A percentile compares a stretch with the other conserved stretches of the same genome.
Evolutionary conservation across 2,113 vertebrate genomes (phyloP).

Genomic region (Scytalopus superciliaris): DNA sequence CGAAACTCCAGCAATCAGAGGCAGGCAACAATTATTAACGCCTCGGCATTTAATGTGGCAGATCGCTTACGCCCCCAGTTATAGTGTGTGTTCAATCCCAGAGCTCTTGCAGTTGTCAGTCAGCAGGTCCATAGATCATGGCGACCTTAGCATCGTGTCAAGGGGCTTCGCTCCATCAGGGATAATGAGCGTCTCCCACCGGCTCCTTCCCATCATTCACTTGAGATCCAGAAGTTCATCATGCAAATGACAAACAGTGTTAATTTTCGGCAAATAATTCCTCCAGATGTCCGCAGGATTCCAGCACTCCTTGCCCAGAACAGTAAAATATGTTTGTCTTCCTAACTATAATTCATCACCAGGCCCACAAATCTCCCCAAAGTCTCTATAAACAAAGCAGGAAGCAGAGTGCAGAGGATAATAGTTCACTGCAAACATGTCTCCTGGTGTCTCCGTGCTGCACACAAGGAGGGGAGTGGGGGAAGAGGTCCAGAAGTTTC

Average conservation of each 20-base stretch:
- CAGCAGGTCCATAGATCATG: conserved; percentile 57
- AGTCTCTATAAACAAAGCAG: conserved; percentile 68
- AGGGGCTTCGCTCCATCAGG: conserved; percentile 54
- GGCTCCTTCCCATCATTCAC: conserved; percentile 62
- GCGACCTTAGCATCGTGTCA: conserved; percentile 54
- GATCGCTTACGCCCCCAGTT: conserved; percentile 6
- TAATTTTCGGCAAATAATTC: conserved; percentile 79
- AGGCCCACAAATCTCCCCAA: conserved; percentile 69
- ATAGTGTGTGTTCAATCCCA: conserved; percentile 38
- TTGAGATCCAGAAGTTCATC: conserved; percentile 65
- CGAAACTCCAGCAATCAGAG: not conserved
- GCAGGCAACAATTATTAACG: conserved; percentile 38
- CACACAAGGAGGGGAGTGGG: not conserved
- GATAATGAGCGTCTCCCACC: conserved; percentile 68
- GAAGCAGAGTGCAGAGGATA: conserved; percentile 40
- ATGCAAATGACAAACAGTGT: conserved; percentile 65
- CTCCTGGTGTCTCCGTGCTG: not conserved
- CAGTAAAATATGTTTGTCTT: conserved; percentile 72
- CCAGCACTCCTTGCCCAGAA: conserved; percentile 58
- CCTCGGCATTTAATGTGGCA: conserved; percentile 41
- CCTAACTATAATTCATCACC: conserved; percentile 63
- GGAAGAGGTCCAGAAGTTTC: conserved; percentile 3
- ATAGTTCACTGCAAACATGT: conserved; percentile 31
- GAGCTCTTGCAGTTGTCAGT: conserved; percentile 35
- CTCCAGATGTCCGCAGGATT: conserved; percentile 68